A percentile compares a stretch with the other conserved stretches of the same genome.
Conservation (phyloP, 2,888 invertebrate species). For the Malacosoma neustria region DNA sequence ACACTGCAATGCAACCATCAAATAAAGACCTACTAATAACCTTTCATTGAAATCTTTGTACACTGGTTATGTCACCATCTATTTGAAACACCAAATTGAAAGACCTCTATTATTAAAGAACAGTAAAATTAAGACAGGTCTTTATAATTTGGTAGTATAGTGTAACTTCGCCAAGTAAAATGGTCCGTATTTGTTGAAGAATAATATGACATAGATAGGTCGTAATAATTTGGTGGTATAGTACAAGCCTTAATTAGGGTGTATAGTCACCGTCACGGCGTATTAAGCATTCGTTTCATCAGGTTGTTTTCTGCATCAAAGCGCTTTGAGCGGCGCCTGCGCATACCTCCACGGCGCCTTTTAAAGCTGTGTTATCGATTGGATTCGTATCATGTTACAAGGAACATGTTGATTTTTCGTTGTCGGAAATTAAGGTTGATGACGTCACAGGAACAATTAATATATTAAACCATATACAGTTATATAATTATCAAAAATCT, state of each 20-base stretch:
- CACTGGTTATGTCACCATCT: background rate
- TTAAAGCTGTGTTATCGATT: conserved; percentile 43
- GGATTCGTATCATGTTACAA: conserved; percentile 47
- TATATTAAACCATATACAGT: too few relatives aligned
- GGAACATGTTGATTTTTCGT: conserved; percentile 13
- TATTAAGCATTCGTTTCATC: conserved; percentile 69
- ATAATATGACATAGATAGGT: too few relatives aligned
- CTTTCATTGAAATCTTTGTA: conserved; percentile 1
- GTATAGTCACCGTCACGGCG: conserved; percentile 63
- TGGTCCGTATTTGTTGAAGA: too few relatives aligned
- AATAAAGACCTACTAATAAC: conserved; percentile 22
- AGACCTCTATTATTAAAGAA: background rate
- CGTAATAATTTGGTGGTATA: conserved; percentile 25
- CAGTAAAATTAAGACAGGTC: conserved; percentile 9
- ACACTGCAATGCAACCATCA: conserved; percentile 26
- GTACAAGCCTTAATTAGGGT: conserved; percentile 63
- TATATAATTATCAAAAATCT: too few relatives aligned
- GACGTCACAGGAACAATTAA: too few relatives aligned
- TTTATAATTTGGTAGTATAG: conserved; percentile 23
- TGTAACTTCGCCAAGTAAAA: too few relatives aligned
- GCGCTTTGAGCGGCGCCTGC: conserved; percentile 48
- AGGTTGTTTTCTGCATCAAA: conserved; percentile 65
- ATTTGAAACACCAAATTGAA: background rate
- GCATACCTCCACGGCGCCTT: conserved; percentile 43
- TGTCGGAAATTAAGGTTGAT: conserved; percentile 5